Percentiles rank a stretch among this genome's conserved stretches.
phyloP scores from a whole-genome alignment of 2,797 vertebrate genomes.

The Micrastur ruficollis region DNA sequence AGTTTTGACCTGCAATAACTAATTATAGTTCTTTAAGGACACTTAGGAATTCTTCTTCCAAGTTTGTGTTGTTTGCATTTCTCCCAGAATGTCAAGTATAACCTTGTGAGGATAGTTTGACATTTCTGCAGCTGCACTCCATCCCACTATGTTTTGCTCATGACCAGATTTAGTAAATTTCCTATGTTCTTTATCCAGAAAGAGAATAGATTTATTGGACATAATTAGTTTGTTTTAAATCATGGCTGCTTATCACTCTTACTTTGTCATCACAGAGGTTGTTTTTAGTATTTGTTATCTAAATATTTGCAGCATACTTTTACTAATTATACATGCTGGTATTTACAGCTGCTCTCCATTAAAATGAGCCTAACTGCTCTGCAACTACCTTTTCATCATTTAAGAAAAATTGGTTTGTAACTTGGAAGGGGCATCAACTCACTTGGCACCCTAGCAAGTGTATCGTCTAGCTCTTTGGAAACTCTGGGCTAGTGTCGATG shows the following conservation, averaged over 20 bases:
- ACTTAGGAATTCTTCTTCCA: conserved; percentile 19
- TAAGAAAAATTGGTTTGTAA: neutral
- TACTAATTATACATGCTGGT: neutral
- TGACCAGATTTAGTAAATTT: conserved; percentile 20
- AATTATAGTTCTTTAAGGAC: neutral
- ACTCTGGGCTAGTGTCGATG: accelerated
- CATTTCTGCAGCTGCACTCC: conserved; percentile 51
- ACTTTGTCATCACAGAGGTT: conserved; percentile 31
- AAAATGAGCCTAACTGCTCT: neutral
- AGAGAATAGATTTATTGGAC: conserved; percentile 4
- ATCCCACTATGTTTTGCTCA: conserved; percentile 12
- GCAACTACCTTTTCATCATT: neutral
- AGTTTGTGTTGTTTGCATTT: conserved; percentile 47
- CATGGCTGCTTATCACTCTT: conserved; percentile 21
- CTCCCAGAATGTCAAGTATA: conserved; percentile 29
- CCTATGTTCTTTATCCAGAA: conserved; percentile 46
- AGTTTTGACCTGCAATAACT: neutral
- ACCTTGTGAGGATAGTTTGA: conserved; percentile 50
- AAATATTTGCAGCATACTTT: conserved; percentile 30
- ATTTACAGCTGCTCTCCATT: conserved; percentile 24
- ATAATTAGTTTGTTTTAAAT: conserved; percentile 40
- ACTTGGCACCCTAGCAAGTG: neutral
- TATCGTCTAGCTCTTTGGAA: neutral
- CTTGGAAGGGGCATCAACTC: neutral
- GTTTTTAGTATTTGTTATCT: conserved; percentile 10